Evolutionary conservation across 2,113 vertebrate genomes (phyloP).

Genomic region (Hiodon tergisus): DNA sequence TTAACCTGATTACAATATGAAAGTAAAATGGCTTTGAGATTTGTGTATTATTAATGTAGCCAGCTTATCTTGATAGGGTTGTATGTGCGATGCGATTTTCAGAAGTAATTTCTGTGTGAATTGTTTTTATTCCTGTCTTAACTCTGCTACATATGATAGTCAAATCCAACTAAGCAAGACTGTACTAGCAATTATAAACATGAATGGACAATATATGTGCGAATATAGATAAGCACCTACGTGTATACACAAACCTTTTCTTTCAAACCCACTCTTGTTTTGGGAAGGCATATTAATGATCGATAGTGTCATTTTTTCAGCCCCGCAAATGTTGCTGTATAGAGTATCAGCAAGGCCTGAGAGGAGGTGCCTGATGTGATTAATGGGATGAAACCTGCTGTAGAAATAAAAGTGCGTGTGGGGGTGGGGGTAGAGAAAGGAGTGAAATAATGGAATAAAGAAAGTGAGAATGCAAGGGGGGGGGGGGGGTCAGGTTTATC

Average conservation of each 20-base stretch:
- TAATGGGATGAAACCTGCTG: conserved; percentile 52
- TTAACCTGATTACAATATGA: no score
- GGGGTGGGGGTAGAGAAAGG: background rate
- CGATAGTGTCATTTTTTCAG: conserved; percentile 34
- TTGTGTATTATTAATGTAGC: no score
- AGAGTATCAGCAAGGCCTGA: conserved; percentile 42
- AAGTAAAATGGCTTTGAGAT: no score
- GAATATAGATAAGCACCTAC: no score
- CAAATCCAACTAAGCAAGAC: no score
- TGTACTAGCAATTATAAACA: background rate
- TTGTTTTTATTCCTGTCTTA: no score
- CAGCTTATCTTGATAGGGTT: no score
- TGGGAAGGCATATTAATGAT: conserved; percentile 53
- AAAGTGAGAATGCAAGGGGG: conserved; percentile 27
- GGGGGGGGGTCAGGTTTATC: conserved; percentile 49
- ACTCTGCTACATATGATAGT: no score
- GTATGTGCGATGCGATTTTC: no score
- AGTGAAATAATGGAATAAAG: background rate
- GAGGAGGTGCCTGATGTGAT: conserved; percentile 64
- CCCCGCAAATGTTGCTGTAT: conserved; percentile 44
- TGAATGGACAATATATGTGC: background rate
- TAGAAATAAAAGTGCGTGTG: conserved; percentile 13
- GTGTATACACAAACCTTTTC: background rate
- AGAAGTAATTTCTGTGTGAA: no score
- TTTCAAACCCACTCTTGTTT: conserved; percentile 41